Evolutionary conservation across 2,888 invertebrate genomes (phyloP).

Genomic region (Gari tellinella): DNA sequence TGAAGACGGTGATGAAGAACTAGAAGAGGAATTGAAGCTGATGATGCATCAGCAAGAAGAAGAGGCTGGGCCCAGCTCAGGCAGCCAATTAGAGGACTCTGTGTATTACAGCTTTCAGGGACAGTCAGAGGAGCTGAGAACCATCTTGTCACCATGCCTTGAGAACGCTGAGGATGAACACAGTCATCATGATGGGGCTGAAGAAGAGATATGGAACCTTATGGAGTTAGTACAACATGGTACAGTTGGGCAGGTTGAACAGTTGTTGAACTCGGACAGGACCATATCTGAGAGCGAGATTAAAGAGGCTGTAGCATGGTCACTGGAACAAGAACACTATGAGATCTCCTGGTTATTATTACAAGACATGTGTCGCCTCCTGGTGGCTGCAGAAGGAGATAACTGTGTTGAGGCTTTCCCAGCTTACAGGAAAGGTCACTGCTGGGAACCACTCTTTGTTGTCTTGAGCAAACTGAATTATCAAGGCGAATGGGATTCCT

Average conservation of each 20-base stretch:
- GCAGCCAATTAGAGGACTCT: constrained; percentile 32
- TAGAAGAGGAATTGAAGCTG: constrained; percentile 39
- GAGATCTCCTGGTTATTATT: constrained; percentile 38
- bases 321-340: constrained; percentile 30
- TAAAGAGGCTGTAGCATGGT: constrained; percentile 40
- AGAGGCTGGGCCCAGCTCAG: neutral
- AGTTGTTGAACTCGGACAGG: constrained; percentile 43
- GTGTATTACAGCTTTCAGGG: constrained; percentile 55
- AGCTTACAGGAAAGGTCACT: constrained; percentile 35
- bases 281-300: constrained; percentile 45
- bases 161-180: neutral
- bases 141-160: neutral
- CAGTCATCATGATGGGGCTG: constrained; percentile 1
- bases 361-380: constrained; percentile 42
- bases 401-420: constrained; percentile 47
- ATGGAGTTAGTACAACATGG: constrained; percentile 43
- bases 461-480: constrained; percentile 34
- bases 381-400: constrained; percentile 36
- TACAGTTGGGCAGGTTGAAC: constrained; percentile 27
- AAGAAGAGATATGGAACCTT: constrained; percentile 10
- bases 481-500: constrained; percentile 40
- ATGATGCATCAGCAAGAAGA: constrained; percentile 25
- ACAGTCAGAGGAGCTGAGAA: constrained; percentile 41
- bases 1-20: constrained; percentile 25
- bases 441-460: constrained; percentile 51